Base-by-base conservation (phyloP, 2,113 vertebrate species). In the Poeciliopsis occidentalis region DNA sequence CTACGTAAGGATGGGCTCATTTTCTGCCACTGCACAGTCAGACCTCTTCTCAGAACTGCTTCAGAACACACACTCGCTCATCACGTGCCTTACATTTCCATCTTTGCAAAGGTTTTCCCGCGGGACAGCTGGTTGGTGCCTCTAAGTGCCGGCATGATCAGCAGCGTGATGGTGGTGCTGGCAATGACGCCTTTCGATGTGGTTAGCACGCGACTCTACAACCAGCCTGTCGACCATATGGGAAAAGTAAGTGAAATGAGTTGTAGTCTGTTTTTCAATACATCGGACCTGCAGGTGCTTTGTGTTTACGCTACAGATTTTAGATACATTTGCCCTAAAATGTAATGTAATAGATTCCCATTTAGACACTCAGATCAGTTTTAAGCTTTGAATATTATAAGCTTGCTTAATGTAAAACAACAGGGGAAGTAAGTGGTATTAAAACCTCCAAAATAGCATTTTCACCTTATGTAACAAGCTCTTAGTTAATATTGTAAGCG, bases 141-240 rank as follows among this genome's bases (percentile, higher is more conserved):
- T 31, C 88, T 97, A 39, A 91, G 27, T 0, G 94, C 96, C 0
- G 94, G 95, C 6, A 96, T 97, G 96, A 92, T 95, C 68, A 96
- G 96, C 80, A 96, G 96, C 34, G 87, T 96, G 22, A 94, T 90
- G 11, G 94, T 96, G 66, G 96, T 96, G 37, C 11, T 95, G 60
- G 93, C 94, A 12, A 96, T 96, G 95, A 96, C 96, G 0, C 96
- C 96, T 1, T 96, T 97, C 31, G 96, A 97, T 22, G 95, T 97
- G 67, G 89, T 94, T 80, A 96, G 96, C 90, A 97, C 96, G 1
- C 94, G 96, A 12, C 95, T 97, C 78, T 97, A 97, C 92, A 97
- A 96, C 88, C 96, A 97, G 85, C 95, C 96, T 0, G 95, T 96
- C 76, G 91, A 95, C 76, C 80, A 78, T 8, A 62, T 75, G 22